Percentiles rank a stretch among this genome's conserved stretches.
Conservation (phyloP, 2,797 vertebrate genomes). For the Pelodytes ibericus region DNA sequence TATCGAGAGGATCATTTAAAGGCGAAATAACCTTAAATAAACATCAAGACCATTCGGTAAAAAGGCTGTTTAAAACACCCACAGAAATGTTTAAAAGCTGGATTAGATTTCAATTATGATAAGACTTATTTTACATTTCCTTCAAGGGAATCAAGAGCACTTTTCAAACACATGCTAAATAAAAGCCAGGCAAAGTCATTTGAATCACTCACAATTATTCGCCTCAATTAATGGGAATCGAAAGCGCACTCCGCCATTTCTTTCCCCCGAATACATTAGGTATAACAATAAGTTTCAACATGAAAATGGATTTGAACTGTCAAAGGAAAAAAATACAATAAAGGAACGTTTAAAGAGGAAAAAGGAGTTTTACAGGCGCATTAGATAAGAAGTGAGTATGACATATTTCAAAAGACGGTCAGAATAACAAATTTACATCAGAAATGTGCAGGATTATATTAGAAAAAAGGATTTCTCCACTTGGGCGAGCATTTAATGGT, state of each 20-base stretch:
- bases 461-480: constrained; percentile 87
- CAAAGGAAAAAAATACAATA: constrained; percentile 78
- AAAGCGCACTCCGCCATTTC: background rate
- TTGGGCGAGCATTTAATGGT: constrained; percentile 91
- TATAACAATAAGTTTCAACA: constrained; percentile 57
- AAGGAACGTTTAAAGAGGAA: background rate
- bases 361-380: constrained; percentile 69
- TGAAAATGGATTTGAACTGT: constrained; percentile 82
- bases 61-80: background rate
- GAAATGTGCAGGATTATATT: constrained; percentile 89
- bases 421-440: constrained; percentile 96
- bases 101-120: constrained; percentile 22
- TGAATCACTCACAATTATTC: constrained; percentile 30
- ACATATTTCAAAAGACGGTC: constrained; percentile 95
- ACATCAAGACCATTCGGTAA: background rate
- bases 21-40: too few species aligned
- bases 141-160: constrained; percentile 8
- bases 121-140: constrained; percentile 26
- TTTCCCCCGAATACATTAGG: constrained; percentile 20
- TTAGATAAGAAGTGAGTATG: constrained; percentile 89
- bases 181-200: constrained; percentile 11
- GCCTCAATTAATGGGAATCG: constrained; percentile 20
- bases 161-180: background rate
- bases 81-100: background rate
- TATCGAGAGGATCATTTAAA: too few species aligned